Conservation (phyloP, 2,113 vertebrate genomes). For the Leucoraja erinaceus region DNA sequence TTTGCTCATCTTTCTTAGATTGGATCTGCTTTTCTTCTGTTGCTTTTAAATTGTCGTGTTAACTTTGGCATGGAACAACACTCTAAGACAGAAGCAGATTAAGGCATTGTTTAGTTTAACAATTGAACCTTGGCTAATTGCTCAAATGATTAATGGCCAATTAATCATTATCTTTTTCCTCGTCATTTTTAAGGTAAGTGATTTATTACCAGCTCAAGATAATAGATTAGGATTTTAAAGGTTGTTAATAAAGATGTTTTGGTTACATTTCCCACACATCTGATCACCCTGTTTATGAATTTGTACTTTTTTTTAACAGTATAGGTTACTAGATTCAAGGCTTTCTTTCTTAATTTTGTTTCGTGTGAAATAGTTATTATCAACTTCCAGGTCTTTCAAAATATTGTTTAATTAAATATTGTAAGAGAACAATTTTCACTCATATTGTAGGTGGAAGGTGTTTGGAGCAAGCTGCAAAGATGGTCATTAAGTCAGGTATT, state of each 20-base stretch:
- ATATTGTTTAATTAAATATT: neutral
- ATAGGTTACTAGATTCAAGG: neutral
- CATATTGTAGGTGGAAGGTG: no score
- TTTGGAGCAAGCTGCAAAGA: no score
- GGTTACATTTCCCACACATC: neutral
- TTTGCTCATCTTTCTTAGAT: neutral
- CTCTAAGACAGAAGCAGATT: neutral
- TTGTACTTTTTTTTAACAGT: neutral
- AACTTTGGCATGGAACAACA: neutral
- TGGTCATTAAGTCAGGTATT: no score
- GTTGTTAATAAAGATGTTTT: neutral
- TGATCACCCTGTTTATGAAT: neutral
- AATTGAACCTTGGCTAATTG: neutral
- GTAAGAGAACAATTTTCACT: no score
- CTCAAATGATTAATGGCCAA: neutral
- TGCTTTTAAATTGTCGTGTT: slow-evolving; percentile 24
- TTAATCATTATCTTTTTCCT: neutral
- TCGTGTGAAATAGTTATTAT: neutral
- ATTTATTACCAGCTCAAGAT: neutral
- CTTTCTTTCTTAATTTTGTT: neutral
- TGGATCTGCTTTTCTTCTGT: neutral
- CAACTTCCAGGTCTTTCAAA: neutral
- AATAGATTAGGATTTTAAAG: neutral
- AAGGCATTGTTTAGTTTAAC: neutral
- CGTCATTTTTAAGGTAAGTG: neutral